Percentiles rank a stretch among this genome's conserved stretches.
Conservation (phyloP, 2,888 invertebrate genomes). For the Phortica magna region DNA sequence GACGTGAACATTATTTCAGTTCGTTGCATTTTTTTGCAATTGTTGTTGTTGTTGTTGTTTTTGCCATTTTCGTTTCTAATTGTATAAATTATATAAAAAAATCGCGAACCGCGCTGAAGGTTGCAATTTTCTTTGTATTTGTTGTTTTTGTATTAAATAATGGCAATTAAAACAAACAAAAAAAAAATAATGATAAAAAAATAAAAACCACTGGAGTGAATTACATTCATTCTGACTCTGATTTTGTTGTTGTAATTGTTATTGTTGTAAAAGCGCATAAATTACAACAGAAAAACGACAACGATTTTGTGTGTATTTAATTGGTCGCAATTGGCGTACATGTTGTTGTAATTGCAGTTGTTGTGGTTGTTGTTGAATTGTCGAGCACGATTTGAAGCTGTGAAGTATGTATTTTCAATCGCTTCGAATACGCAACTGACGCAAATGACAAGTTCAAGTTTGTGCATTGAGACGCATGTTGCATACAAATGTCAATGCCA, state of each 20-base stretch:
- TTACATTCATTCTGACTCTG: conserved; percentile 40
- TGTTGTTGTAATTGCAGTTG: conserved; percentile 45
- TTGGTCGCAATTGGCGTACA: background rate
- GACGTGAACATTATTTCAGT: background rate
- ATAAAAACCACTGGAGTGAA: conserved; percentile 31
- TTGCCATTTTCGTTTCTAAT: conserved; percentile 47
- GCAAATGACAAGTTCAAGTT: conserved; percentile 33
- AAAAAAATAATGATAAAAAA: conserved; percentile 14
- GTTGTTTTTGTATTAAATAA: conserved; percentile 11
- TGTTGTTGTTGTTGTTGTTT: conserved; percentile 42
- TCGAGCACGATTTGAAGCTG: conserved; percentile 36
- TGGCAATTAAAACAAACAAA: conserved; percentile 27
- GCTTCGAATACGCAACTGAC: background rate
- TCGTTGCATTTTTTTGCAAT: conserved; percentile 20
- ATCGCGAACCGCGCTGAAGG: conserved; percentile 33
- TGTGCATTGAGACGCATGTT: background rate
- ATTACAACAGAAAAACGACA: background rate
- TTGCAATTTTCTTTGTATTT: conserved; percentile 43
- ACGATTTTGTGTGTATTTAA: background rate
- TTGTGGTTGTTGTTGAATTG: conserved; percentile 57
- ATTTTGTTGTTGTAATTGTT: conserved; percentile 39
- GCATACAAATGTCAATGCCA: too few relatives aligned
- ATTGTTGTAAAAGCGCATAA: conserved; percentile 20
- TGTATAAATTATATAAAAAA: conserved; percentile 57
- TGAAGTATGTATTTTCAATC: background rate